These are phyloP conservation scores for Motacilla tschutschensis DNA, from an alignment of 2,113 vertebrate species.

Conservation along the genomic window DNA sequence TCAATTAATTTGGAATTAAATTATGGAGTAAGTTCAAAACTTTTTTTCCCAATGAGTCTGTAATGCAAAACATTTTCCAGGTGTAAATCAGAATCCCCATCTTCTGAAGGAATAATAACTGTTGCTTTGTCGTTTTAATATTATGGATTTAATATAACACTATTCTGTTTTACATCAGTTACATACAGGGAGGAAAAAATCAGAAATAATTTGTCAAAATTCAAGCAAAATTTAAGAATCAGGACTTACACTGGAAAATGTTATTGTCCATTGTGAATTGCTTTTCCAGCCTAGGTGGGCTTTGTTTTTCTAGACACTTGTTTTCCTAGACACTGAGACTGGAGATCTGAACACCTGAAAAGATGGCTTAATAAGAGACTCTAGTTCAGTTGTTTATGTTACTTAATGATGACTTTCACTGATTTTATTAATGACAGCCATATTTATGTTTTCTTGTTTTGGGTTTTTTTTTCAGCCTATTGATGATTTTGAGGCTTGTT, in stretches of 20 bases:
- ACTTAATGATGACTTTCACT: not conserved
- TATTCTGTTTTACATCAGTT: not conserved
- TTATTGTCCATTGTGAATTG: not conserved
- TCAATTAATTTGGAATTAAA: not conserved
- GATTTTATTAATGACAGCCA: not conserved
- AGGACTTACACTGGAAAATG: not conserved
- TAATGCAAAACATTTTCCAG: not conserved
- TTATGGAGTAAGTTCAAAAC: not conserved
- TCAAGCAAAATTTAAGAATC: not conserved
- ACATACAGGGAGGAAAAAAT: not conserved
- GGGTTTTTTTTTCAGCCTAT: slow-evolving; percentile 73
- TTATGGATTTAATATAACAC: not conserved
- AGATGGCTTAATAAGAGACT: not conserved
- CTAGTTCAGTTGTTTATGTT: not conserved
- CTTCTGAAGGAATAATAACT: not conserved
- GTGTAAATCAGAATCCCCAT: not conserved
- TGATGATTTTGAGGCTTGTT: slow-evolving; percentile 89
- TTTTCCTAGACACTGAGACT: not conserved
- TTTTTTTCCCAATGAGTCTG: not conserved
- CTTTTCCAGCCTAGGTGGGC: not conserved
- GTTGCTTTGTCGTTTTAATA: not conserved
- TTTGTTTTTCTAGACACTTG: not conserved
- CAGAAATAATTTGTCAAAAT: not conserved
- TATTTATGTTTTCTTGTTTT: not conserved
- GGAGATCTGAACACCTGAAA: not conserved